Conservation (phyloP, 2,888 invertebrate species). For the Hyposoter dolosus region DNA sequence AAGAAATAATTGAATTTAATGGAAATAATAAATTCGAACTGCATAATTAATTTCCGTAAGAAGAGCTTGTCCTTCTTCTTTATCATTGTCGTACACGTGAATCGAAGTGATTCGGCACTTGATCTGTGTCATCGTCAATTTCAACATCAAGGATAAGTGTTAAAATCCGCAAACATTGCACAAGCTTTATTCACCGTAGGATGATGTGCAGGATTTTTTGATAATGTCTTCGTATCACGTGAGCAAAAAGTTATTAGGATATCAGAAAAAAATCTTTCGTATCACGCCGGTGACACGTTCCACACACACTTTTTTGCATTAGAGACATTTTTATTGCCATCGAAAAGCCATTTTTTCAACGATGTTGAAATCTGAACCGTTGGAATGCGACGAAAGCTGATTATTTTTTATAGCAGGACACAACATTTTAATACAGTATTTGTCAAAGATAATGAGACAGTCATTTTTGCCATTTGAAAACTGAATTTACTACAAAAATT, state of each 20-base stretch:
- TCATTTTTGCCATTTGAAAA: too few relatives aligned
- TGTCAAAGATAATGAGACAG: too few relatives aligned
- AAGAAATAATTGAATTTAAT: too few relatives aligned
- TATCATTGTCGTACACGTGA: neutral
- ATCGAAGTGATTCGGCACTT: neutral
- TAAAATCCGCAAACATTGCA: constrained; percentile 6
- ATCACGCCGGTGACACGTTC: neutral
- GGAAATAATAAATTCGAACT: neutral
- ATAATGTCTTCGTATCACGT: neutral
- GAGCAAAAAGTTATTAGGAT: neutral
- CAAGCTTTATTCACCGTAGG: neutral
- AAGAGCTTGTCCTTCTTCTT: neutral
- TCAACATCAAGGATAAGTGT: neutral
- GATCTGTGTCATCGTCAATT: neutral
- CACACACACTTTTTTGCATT: neutral
- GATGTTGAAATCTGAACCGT: too few relatives aligned
- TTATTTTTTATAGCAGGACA: too few relatives aligned
- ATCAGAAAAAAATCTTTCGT: neutral
- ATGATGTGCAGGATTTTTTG: neutral
- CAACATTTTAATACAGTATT: too few relatives aligned
- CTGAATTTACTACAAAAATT: too few relatives aligned
- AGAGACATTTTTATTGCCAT: neutral
- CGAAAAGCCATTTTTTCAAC: neutral
- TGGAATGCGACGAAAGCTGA: too few relatives aligned
- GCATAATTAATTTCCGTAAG: neutral